Base-by-base conservation (phyloP, 2,113 vertebrate genomes). In the Panthera tigris region DNA sequence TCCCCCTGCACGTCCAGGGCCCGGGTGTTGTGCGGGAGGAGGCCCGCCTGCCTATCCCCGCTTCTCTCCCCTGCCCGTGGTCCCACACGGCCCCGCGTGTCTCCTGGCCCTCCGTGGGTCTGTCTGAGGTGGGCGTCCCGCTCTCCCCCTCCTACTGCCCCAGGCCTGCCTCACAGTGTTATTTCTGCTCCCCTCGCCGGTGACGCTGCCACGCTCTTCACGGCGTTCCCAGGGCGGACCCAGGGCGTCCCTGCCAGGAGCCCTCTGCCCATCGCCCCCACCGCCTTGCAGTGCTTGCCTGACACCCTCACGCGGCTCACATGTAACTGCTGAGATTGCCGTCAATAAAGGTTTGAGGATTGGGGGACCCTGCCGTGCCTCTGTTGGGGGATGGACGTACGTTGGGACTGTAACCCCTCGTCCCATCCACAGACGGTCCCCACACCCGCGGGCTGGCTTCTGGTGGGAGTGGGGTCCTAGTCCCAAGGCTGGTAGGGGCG, bases 341-440 rank as follows among this genome's bases (percentile, higher is more conserved):
- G 71, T 76, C 94, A 98, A 96, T 98, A 97, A 98, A 19, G 36
- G 39, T 89, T 95, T 91, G 96, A 96, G 69, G 69, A 80, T 33
- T 7, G 1, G 31, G 50, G n/a, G 31, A 11, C 29, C 7, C 36
- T 25, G 4, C 39, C 0, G 0, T 41, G 57, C 18, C 39, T 91
- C 61, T 27, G 5, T 10, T 83, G 48, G 69, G 61, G 39, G 23
- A 0, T 14, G 21, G 52, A 3, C 16, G 1, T 29, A 80, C 39
- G 5, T 21, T 21, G 4, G 27, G 50, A 23, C 41, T 1, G 5
- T 0, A 9, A 5, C 48, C 36, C 19, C 45, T 33, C 23, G 36
- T 86, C 16, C 16, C 0, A 4, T 5, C 36, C 81, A 29, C 65
- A 57, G 4, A 10, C n/a, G 13, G 41, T 3, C 36, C 19, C 15